phyloP scores from a whole-genome alignment of 2,113 vertebrate species.

The Petaurus breviceps region DNA sequence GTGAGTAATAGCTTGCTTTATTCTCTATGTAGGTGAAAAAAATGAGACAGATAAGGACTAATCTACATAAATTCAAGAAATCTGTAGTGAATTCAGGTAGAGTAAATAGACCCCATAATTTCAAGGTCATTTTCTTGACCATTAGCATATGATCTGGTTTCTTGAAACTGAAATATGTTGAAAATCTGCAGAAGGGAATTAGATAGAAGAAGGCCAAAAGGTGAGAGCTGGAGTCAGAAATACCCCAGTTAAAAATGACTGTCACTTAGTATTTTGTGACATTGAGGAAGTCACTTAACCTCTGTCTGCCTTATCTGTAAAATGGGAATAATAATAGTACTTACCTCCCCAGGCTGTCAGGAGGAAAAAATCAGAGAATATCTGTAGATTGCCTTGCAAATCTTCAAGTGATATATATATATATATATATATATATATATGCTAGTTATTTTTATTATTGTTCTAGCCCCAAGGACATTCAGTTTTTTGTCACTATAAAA shows the following conservation, averaged over 20 bases:
- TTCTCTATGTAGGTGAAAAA: neutral
- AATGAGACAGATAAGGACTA: neutral
- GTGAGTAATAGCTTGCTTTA: neutral
- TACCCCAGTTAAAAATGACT: neutral
- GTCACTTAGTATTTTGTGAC: neutral
- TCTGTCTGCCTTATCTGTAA: neutral
- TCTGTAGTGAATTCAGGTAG: neutral
- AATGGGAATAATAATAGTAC: neutral
- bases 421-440: constrained; percentile 1
- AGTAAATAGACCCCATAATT: neutral
- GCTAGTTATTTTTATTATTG: neutral
- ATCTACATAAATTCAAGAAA: neutral
- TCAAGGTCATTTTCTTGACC: neutral
- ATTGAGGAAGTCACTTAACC: neutral
- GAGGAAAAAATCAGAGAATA: neutral
- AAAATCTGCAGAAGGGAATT: neutral
- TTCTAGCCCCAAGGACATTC: neutral
- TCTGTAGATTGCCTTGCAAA: neutral
- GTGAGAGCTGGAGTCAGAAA: neutral
- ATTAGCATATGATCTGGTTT: neutral
- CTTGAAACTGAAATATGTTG: neutral
- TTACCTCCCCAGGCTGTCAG: neutral
- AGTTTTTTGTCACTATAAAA: neutral
- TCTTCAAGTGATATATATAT: too few species aligned
- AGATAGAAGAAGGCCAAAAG: neutral